Evolutionary conservation across 2,113 vertebrate species (phyloP).

Genomic region (Etheostoma cragini): DNA sequence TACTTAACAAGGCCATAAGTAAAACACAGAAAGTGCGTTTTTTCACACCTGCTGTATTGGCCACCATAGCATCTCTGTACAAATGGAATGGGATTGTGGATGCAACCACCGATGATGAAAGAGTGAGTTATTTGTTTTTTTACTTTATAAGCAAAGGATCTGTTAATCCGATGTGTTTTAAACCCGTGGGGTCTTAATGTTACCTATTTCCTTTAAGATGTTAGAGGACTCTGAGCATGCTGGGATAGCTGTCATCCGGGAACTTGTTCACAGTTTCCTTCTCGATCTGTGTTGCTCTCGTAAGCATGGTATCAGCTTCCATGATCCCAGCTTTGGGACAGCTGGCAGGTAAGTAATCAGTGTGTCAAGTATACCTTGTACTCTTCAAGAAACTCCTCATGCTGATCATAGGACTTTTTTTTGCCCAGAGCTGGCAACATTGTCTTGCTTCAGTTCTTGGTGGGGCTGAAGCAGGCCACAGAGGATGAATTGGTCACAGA

Average conservation of each 20-base stretch:
- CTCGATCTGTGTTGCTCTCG: constrained; percentile 93
- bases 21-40: constrained; percentile 97
- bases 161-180: background rate
- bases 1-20: constrained; percentile 89
- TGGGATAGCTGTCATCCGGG: constrained; percentile 85
- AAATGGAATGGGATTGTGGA: constrained; percentile 93
- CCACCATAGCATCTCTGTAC: constrained; percentile 90
- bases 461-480: constrained; percentile 89
- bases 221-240: constrained; percentile 75
- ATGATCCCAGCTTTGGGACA: constrained; percentile 92
- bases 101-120: constrained; percentile 75
- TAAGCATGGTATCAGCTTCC: constrained; percentile 94
- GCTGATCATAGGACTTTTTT: background rate
- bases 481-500: constrained; percentile 91
- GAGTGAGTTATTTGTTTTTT: constrained; percentile 74
- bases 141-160: background rate
- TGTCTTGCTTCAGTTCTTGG: constrained; percentile 91
- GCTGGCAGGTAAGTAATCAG: constrained; percentile 84
- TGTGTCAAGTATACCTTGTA: background rate
- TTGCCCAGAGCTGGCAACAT: constrained; percentile 90
- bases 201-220: constrained; percentile 53
- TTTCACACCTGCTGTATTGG: constrained; percentile 88
- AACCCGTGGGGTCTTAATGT: background rate
- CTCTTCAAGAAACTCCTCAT: background rate
- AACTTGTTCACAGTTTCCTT: constrained; percentile 91